Base-by-base conservation (phyloP, 2,888 invertebrate genomes). In the Acrobeloides nanus region DNA sequence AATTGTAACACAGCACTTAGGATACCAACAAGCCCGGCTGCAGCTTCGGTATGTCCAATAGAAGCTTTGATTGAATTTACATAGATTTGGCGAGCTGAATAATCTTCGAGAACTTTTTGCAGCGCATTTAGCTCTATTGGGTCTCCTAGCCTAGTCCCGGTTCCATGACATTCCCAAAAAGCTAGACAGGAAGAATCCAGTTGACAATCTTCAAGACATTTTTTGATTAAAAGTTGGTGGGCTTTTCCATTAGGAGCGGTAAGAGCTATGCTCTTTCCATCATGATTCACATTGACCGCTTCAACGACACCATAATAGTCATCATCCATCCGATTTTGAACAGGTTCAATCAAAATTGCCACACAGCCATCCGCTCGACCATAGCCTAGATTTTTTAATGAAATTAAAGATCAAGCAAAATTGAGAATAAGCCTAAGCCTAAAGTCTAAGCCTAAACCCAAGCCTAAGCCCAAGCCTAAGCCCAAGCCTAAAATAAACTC, bases 291-390 rank as follows among this genome's bases (percentile, higher is more conserved):
- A n/a, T 62, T 65, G 0, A 67, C 61, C 1, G 61, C 64, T 15
- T 59, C 48, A 18, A 73, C 60, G 10, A 63, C 31, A 4, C 59
- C 64, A 43, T 62, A 57, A 44, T 70, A 60, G n/a, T 44, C 23
- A 3, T 34, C 57, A 17, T 33, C 35, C 10, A n/a, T 12, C n/a
- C n/a, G n/a, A n/a, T n/a, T n/a, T n/a, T n/a, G n/a, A 27, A 26
- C 58, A 4, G 61, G 46, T 45, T 74, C 74, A 24, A 75, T 38
- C 20, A 74, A 48, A 6, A 74, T 48, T n/a, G 62, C 67, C 0
- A 71, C 74, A 40, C 66, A 67, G 1, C 74, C 74, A 44, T 75
- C 75, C 4, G 69, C 66, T 39, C 74, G 52, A n/a, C 69, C 74
- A 51, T 75, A 75, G 17, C 75, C n/a, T n/a, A n/a, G n/a, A n/a